Conservation (phyloP, 1,140 invertebrate genomes). For the Pseudobourletiella spinata region DNA sequence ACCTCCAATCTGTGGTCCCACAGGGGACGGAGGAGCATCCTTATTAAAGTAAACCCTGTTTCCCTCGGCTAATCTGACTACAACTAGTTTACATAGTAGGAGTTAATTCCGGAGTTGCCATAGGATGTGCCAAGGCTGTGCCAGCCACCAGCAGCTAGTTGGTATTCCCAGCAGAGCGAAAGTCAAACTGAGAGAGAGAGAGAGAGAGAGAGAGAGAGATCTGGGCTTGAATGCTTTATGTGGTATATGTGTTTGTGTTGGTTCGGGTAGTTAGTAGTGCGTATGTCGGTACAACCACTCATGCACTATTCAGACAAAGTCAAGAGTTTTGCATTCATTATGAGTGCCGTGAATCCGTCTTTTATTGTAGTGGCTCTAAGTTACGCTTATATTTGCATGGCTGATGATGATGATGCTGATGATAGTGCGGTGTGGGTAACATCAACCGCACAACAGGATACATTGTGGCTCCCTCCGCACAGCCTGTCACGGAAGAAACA, state of each 20-base stretch:
- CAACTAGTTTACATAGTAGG: not conserved
- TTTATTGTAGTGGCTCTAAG: constrained; percentile 1
- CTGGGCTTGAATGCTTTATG: too few relatives aligned
- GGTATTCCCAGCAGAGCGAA: not conserved
- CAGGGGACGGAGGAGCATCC: not conserved
- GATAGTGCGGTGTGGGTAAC: not conserved
- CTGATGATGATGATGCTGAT: not conserved
- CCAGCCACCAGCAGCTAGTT: not conserved
- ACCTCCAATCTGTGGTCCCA: not conserved
- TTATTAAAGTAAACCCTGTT: too few relatives aligned
- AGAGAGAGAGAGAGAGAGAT: not conserved
- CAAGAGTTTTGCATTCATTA: constrained; percentile 17
- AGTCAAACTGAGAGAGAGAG: not conserved
- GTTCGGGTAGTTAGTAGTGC: too few relatives aligned
- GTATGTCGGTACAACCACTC: not conserved
- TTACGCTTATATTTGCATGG: constrained; percentile 6
- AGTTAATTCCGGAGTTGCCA: not conserved
- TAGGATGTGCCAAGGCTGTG: not conserved
- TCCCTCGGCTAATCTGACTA: not conserved
- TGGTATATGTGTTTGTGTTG: too few relatives aligned
- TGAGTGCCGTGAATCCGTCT: not conserved
- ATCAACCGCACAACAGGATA: not conserved
- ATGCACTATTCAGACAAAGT: constrained; percentile 14
- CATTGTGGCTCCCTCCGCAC: not conserved
- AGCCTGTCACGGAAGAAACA: not conserved